Conservation (phyloP, 2,888 invertebrate genomes). For the Theretra japonica region DNA sequence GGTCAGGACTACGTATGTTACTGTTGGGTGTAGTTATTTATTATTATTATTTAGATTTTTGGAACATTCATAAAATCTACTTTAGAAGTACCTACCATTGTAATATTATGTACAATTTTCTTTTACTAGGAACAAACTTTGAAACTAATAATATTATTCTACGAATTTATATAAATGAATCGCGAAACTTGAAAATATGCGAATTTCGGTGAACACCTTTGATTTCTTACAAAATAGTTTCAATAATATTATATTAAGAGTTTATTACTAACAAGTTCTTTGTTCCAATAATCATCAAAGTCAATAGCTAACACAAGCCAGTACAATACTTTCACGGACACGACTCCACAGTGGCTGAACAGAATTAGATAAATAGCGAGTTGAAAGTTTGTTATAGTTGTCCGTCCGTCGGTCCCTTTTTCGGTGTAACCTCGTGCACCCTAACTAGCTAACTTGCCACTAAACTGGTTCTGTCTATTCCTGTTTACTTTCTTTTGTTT, state of each 20-base stretch:
- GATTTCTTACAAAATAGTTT: not conserved
- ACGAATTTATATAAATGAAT: too few relatives aligned
- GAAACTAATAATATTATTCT: too few relatives aligned
- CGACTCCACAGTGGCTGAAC: constrained; percentile 36
- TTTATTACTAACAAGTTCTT: not conserved
- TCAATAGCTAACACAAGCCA: not conserved
- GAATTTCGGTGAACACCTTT: too few relatives aligned
- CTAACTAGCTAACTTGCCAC: constrained; percentile 45
- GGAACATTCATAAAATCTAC: too few relatives aligned
- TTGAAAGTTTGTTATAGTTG: constrained; percentile 46
- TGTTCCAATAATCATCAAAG: not conserved
- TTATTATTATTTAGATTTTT: too few relatives aligned
- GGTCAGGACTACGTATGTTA: too few relatives aligned
- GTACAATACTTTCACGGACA: constrained; percentile 31
- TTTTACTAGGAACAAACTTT: too few relatives aligned
- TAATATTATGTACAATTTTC: too few relatives aligned
- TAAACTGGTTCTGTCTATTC: constrained; percentile 38
- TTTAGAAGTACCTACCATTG: too few relatives aligned
- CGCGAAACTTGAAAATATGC: too few relatives aligned
- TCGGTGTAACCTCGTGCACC: constrained; percentile 38
- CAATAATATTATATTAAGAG: not conserved
- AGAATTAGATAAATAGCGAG: constrained; percentile 47
- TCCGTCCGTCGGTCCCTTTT: constrained; percentile 41
- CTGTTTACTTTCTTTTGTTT: constrained; percentile 48
- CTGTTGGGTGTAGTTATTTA: too few relatives aligned